Percentiles rank a stretch among this genome's conserved stretches.
phyloP scores from a whole-genome alignment of 2,797 vertebrate genomes.

The Anniella stebbinsi region DNA sequence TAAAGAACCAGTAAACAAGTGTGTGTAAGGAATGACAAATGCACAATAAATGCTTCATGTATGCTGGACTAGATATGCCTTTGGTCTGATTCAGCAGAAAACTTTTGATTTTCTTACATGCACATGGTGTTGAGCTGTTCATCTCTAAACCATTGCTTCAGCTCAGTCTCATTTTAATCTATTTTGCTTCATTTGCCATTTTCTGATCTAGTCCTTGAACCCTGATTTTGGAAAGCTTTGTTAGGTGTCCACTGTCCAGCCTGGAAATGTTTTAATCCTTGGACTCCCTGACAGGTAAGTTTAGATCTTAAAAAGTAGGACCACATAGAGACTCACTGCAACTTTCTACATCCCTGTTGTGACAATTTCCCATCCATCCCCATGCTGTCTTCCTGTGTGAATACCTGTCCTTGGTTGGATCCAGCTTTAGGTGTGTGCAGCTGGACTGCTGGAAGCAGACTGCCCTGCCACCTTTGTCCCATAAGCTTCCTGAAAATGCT shows the following conservation, averaged over 20 bases:
- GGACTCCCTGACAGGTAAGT: not conserved
- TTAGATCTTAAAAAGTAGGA: not conserved
- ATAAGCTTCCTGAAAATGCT: too few species aligned
- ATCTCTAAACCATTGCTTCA: not conserved
- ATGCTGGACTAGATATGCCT: too few species aligned
- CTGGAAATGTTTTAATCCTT: not conserved
- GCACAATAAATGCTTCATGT: too few species aligned
- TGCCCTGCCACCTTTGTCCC: too few species aligned
- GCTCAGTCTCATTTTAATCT: not conserved
- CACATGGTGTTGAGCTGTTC: not conserved
- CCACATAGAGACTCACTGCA: not conserved
- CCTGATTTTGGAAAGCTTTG: not conserved
- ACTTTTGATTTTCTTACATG: too few species aligned
- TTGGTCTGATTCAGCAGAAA: too few species aligned
- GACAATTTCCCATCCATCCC: not conserved
- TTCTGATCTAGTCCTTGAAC: not conserved
- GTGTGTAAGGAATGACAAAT: too few species aligned
- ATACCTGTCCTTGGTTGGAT: not conserved
- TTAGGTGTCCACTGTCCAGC: not conserved
- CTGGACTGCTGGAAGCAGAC: too few species aligned
- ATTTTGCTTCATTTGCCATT: not conserved
- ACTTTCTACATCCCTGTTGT: not conserved
- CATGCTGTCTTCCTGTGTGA: not conserved
- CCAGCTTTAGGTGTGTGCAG: too few species aligned
- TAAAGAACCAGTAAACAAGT: too few species aligned